Evolutionary conservation across 2,113 vertebrate genomes (phyloP).

Genomic region (Mionectes macconnelli): DNA sequence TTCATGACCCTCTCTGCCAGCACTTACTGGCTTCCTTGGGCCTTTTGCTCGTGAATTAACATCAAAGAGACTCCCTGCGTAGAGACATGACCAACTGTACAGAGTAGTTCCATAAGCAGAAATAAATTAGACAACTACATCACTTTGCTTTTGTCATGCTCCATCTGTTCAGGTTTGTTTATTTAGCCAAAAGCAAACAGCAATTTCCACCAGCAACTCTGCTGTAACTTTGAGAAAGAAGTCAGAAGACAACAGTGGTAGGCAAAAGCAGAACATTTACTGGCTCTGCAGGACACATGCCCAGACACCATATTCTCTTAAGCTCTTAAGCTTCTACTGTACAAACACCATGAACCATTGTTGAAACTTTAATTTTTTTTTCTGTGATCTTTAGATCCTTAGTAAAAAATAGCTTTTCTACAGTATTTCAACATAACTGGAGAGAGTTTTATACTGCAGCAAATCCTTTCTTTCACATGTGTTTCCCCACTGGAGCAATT

Average conservation of each 20-base stretch:
- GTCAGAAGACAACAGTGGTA: not conserved
- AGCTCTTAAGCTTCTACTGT: not conserved
- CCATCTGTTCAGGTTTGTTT: constrained; percentile 17
- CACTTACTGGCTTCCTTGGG: not conserved
- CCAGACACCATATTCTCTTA: not conserved
- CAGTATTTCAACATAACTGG: not conserved
- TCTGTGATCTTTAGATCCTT: not conserved
- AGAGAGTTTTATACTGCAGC: not conserved
- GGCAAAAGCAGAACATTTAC: not conserved
- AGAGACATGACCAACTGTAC: not conserved
- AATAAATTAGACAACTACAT: not conserved
- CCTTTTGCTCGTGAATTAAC: not conserved
- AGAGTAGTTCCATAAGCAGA: not conserved
- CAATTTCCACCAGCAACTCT: not conserved
- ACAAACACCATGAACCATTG: not conserved
- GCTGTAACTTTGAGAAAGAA: not conserved
- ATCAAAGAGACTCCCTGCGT: not conserved
- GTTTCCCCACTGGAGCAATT: not conserved
- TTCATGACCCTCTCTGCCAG: not conserved
- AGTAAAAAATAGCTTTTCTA: not conserved
- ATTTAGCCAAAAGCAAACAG: not conserved
- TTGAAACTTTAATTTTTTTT: not conserved
- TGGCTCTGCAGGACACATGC: not conserved
- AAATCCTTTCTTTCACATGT: not conserved
- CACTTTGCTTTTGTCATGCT: not conserved